Evolutionary conservation across 2,113 vertebrate genomes (phyloP).

Genomic region (Circaetus gallicus): DNA sequence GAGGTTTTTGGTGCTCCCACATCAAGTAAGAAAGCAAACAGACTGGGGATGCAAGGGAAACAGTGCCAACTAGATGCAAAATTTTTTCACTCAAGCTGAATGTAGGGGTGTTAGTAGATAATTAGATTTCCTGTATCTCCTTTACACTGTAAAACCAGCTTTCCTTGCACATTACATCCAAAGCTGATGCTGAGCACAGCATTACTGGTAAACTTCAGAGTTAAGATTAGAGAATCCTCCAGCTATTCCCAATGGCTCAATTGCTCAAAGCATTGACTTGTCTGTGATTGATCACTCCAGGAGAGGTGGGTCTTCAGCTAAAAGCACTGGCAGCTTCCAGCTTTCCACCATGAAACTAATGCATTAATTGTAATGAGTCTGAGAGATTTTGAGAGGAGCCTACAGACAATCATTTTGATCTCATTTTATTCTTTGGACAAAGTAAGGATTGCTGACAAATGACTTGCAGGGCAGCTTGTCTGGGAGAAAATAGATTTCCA

Average conservation of each 20-base stretch:
- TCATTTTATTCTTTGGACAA: not conserved
- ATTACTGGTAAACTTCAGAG: not conserved
- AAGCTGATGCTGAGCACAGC: not conserved
- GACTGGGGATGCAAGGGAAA: not conserved
- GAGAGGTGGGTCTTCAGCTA: not conserved
- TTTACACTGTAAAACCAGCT: not conserved
- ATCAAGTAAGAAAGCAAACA: not conserved
- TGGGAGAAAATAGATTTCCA: not conserved
- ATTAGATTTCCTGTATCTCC: not conserved
- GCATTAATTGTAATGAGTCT: not conserved
- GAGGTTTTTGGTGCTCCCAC: not conserved
- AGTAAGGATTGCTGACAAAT: not conserved
- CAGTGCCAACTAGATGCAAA: not conserved
- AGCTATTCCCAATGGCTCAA: not conserved
- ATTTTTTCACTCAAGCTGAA: not conserved
- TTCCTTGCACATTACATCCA: not conserved
- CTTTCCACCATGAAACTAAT: not conserved
- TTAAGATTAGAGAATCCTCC: not conserved
- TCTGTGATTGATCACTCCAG: not conserved
- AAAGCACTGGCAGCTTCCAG: not conserved
- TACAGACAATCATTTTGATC: not conserved
- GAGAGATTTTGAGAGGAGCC: not conserved
- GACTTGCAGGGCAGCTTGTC: not conserved
- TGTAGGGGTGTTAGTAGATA: not conserved
- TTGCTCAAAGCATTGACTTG: not conserved